Conservation (phyloP, 92 coral and sea anemone genomes). For the Siderastrea siderea region DNA sequence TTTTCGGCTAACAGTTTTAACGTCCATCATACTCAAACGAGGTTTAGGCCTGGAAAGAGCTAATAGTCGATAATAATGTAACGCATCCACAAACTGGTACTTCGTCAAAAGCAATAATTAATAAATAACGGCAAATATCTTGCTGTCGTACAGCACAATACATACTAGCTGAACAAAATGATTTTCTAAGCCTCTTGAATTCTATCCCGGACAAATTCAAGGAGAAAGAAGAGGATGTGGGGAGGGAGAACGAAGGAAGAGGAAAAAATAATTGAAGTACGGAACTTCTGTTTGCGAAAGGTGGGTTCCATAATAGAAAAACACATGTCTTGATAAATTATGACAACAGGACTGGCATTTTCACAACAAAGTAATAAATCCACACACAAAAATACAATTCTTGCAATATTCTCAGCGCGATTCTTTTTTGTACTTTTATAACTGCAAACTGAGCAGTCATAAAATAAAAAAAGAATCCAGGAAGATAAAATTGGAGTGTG, state of each 20-base stretch:
- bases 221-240: neutral
- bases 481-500: neutral
- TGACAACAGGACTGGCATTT: neutral
- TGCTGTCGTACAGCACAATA: neutral
- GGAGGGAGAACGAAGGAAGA: neutral
- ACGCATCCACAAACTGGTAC: neutral
- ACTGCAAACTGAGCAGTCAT: neutral
- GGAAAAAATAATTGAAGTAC: too few relatives aligned
- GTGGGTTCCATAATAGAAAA: neutral
- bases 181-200: neutral
- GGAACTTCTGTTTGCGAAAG: constrained; percentile 10
- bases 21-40: too few relatives aligned
- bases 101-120: neutral
- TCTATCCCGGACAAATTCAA: neutral
- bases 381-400: neutral
- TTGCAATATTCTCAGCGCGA: neutral
- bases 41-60: too few relatives aligned
- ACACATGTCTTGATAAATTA: constrained; percentile 7
- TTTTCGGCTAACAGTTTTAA: too few relatives aligned
- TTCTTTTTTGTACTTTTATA: too few relatives aligned
- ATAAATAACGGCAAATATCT: neutral
- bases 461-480: neutral
- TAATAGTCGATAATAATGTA: too few relatives aligned
- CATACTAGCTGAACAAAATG: neutral
- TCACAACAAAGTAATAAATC: neutral